These are phyloP conservation scores for Poecilus cupreus DNA, from an alignment of 2,888 invertebrate species.

Conservation along the genomic window DNA sequence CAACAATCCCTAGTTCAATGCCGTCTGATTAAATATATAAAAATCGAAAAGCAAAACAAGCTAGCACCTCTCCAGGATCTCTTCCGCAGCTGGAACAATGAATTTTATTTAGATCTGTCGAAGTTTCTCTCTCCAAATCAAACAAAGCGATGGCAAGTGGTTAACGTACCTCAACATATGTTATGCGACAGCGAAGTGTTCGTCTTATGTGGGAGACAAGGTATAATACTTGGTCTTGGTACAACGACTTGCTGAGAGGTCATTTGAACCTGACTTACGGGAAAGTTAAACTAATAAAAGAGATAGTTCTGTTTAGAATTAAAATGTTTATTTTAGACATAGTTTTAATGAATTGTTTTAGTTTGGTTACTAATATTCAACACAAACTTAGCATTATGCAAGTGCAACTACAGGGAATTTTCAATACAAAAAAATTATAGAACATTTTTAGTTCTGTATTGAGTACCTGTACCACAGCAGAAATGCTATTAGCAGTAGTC, in stretches of 20 bases:
- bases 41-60: neutral
- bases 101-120: neutral
- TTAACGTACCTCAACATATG: neutral
- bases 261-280: slow-evolving; percentile 2
- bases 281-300: slow-evolving; percentile 2
- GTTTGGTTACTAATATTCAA: neutral
- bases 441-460: too few species aligned
- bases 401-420: too few species aligned
- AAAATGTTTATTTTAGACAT: neutral
- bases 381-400: too few species aligned
- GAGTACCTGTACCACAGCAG: too few species aligned
- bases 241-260: slow-evolving; percentile 7
- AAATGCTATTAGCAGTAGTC: too few species aligned
- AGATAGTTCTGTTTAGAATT: neutral
- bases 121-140: neutral
- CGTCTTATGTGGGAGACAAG: neutral
- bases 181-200: neutral
- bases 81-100: neutral
- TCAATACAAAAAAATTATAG: too few species aligned
- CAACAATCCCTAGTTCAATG: too few species aligned
- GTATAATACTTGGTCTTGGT: neutral
- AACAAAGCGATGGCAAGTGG: slow-evolving; percentile 1
- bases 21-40: too few species aligned
- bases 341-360: neutral
- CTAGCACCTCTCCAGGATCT: too few species aligned